Evolutionary conservation across 2,797 vertebrate species (phyloP), one percentile per base, ranked within the genome.

Genomic region (Gephyroberyx darwinii): DNA sequence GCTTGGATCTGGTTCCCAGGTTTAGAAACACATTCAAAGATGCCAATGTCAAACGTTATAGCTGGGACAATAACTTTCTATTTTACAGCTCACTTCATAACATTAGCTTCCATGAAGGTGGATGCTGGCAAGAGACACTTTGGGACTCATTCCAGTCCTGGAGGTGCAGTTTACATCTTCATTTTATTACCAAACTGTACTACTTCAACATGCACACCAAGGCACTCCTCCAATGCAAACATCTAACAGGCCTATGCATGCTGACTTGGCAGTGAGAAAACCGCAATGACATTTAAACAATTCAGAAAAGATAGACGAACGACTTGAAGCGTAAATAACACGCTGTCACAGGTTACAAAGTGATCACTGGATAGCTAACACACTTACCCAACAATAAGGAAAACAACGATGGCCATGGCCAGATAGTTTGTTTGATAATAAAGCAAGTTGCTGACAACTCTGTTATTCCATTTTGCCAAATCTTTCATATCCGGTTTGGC

Each of bases 401-500:
- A 92, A 66, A 95, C 95, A 45, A 75, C 77, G 41, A 95, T 78
- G 12, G 94, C 94, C 84, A 96, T 56, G 5, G 84, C 88, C 76
- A 98, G 77, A 70, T 99, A 99, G 80, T 98, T 99, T 16, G 96
- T 98, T 85, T 98, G 97, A 79, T 98, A 99, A 65, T 98, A 99
- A 7, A 98, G 94, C 88, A 99, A 88, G 86, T 99, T 99, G 94
- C 91, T 98, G 85, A 97, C 90, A 17, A 98, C 95, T 33, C 96
- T 89, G 91, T 96, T 96, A 94, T 96, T 97, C 97, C 96, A 98
- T 91, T 92, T 98, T 0, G 92, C 87, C 71, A 96, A 80, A 73
- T 98, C 96, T 74, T 85, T 92, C 31, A 91, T 50, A 54, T 98
- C 96, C 0, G 97, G 97, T 56, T 93, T 92, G 0, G 93, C 90